A percentile compares a stretch with the other conserved stretches of the same genome.
Conservation (phyloP, 2,797 vertebrate species). For the Hoplostethus atlanticus region DNA sequence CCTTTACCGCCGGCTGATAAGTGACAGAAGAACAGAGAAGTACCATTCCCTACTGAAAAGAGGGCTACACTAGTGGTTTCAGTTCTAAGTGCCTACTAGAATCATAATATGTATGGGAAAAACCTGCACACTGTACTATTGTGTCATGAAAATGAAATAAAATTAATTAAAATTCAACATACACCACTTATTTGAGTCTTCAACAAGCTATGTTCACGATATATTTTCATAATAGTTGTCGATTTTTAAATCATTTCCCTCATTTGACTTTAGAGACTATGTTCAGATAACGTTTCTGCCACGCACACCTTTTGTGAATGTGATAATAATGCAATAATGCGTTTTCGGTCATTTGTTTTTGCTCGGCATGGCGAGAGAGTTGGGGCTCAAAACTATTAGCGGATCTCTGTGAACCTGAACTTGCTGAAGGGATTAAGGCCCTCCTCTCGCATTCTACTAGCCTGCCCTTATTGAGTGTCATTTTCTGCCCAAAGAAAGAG, state of each 20-base stretch:
- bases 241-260: neutral
- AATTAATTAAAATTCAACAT: neutral
- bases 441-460: constrained; percentile 52
- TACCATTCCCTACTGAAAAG: neutral
- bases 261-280: neutral
- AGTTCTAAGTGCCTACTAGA: neutral
- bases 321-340: too few species aligned
- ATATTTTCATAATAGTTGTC: neutral
- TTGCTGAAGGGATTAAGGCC: constrained; percentile 60
- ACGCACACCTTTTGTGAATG: neutral
- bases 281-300: neutral
- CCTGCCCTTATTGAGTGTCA: constrained; percentile 69
- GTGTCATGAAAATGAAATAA: neutral
- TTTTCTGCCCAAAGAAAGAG: constrained; percentile 63
- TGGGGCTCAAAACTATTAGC: constrained; percentile 47
- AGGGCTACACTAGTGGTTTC: neutral
- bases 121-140: neutral
- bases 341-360: constrained; percentile 17
- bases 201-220: too few species aligned
- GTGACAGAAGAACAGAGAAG: neutral
- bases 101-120: neutral
- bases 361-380: constrained; percentile 21
- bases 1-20: neutral
- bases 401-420: constrained; percentile 52
- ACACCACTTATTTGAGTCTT: neutral